Evolutionary conservation across 2,113 vertebrate genomes (phyloP), one percentile per base, ranked within the genome.

Genomic region (Mastomys natalensis): DNA sequence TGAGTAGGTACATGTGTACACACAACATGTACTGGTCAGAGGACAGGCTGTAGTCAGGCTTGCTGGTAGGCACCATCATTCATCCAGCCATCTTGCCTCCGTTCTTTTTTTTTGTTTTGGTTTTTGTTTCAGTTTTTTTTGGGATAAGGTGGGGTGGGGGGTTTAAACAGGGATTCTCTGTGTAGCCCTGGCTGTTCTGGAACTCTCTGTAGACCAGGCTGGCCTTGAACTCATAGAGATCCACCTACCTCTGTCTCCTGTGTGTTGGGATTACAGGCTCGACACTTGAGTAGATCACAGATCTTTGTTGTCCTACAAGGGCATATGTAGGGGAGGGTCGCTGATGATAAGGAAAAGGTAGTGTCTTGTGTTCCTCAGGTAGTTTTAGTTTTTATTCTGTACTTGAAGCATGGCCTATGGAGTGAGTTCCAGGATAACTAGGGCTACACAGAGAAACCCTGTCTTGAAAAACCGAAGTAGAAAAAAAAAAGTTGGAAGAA

Each of bases 401-500:
- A 19, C 34, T 15, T 88, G 0, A 15, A 84, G 45, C 34, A 87
- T 58, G n/a, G 10, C 31, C 45, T 48, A 26, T 16, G 13, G 22
- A 81, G 64, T 48, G 45, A 48, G 45, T 81, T 58, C 51, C 19
- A 81, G 78, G 19, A 11, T 1, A n/a, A 17, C 53, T 34, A n/a
- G 34, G 78, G 4, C 34, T 81, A 21, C 43, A 29, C 31, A 26
- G 22, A 82, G 64, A 12, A 34, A 58, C 78, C 78, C 78, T 82
- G 55, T 82, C n/a, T 82, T 7, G 15, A 58, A 81, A 81, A 22
- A n/a, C 19, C 19, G 10, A 26, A 60, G 22, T n/a, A 81, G 22
- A 90, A 62, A 89, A 40, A 89, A 40, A 21, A 22, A 73, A 22
- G 3, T 96, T 40, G 72, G 80, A 90, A 90, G 40, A 93, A 90